Evolutionary conservation across 2,113 vertebrate genomes (phyloP), one percentile per base, ranked within the genome.

Genomic region (Catharus fuscescens): DNA sequence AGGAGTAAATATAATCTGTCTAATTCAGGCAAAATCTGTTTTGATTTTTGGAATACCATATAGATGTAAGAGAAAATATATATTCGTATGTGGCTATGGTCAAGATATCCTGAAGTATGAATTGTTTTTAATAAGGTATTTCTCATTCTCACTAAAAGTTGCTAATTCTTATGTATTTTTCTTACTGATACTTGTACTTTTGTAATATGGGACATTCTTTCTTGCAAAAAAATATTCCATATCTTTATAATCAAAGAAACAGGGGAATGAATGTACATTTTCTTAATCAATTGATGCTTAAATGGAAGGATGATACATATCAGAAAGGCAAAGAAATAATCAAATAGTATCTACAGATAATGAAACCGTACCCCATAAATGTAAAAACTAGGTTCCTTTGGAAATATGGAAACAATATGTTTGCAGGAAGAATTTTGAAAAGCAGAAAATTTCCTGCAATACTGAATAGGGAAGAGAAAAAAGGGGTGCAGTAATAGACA

Each of bases 1-100:
- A 96, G 73, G 34, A 59, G 32, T 83, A 90, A 95, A 88, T 90
- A 82, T 70, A 80, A 62, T 90, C 84, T 93, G 52, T 64, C 61
- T 83, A 91, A 86, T 73, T 91, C 34, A n/a, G 15, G 42, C 31
- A 34, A 81, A 81, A 59, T 91, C 54, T 71, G 25, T 72, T 72
- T 92, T 76, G 70, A 48, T 92, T 80, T 92, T 93, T 34, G 54
- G 32, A 87, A 57, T 59, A 17, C 7, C 7, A 7, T 65, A 67
- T 65, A 88, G 16, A 47, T 57, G 32, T 52, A 90, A 90, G 38
- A 47, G 44, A 57, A 86, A 84, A 79, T 61, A 45, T 21, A 29
- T 45, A 19, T 20, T 87, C 1, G 7, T 26, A 20, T 73, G 61
- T 85, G 81, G 16, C 65, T 84, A 9, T 80, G 65, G 59, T 84